A percentile compares a stretch with the other conserved stretches of the same genome.
These are phyloP conservation scores for Cremastinae sp. DNA, from an alignment of 2,888 invertebrate genomes.

Conservation along the genomic window DNA sequence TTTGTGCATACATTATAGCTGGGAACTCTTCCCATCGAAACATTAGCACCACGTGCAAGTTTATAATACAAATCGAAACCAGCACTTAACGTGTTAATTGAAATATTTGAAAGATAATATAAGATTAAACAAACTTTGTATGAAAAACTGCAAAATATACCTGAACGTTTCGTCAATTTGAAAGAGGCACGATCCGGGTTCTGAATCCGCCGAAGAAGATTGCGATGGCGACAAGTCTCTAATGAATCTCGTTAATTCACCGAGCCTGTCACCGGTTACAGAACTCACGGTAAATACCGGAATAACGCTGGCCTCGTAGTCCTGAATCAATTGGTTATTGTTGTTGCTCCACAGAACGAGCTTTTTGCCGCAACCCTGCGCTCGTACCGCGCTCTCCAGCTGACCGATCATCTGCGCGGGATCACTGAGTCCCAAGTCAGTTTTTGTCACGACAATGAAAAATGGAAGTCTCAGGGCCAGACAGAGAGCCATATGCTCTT, in stretches of 20 bases:
- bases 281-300: conserved; percentile 95
- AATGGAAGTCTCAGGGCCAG: conserved; percentile 92
- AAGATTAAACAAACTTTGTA: too few relatives aligned
- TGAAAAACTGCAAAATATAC: too few relatives aligned
- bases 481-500: conserved; percentile 94
- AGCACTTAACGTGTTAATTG: too few relatives aligned
- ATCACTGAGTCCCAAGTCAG: conserved; percentile 87
- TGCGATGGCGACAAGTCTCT: conserved; percentile 86
- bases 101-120: too few relatives aligned
- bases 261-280: conserved; percentile 92
- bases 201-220: conserved; percentile 69
- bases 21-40: too few relatives aligned
- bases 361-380: conserved; percentile 75
- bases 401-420: conserved; percentile 73
- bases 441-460: conserved; percentile 96
- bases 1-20: too few relatives aligned
- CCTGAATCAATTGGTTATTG: conserved; percentile 60
- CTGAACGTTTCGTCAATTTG: conserved; percentile 96
- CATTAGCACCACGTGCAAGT: too few relatives aligned
- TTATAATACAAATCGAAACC: too few relatives aligned
- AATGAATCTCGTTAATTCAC: conserved; percentile 91
- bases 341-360: conserved; percentile 69
- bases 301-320: conserved; percentile 80
- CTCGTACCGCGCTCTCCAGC: conserved; percentile 72
- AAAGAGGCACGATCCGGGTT: conserved; percentile 83